Percentiles rank a stretch among this genome's conserved stretches.
These are phyloP conservation scores for Hydraecia micacea DNA, from an alignment of 2,888 invertebrate genomes.

Conservation along the genomic window DNA sequence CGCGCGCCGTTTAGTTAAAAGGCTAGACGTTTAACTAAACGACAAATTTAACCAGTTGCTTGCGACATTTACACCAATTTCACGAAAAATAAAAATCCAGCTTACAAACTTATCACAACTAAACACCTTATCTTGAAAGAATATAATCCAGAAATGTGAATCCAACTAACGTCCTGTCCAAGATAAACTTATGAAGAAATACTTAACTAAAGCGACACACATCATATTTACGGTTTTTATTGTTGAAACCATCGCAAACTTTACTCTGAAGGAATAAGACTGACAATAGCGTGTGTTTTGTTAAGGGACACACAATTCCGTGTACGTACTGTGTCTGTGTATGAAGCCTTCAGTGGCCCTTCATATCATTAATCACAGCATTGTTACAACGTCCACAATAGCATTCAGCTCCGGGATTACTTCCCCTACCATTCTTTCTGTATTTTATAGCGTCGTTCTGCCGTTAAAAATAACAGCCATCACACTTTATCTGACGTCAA, in stretches of 20 bases:
- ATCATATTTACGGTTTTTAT: slow-evolving; percentile 43
- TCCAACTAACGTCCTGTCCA: slow-evolving; percentile 9
- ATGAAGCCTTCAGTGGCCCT: slow-evolving; percentile 59
- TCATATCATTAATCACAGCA: slow-evolving; percentile 74
- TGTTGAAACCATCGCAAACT: slow-evolving; percentile 31
- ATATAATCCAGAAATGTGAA: slow-evolving; percentile 9
- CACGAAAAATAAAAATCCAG: not conserved
- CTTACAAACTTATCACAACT: not conserved
- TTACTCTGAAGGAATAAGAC: slow-evolving; percentile 40
- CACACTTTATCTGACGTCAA: slow-evolving; percentile 60
- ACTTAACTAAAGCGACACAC: slow-evolving; percentile 21
- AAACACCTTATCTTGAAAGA: not conserved
- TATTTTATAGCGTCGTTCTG: slow-evolving; percentile 64
- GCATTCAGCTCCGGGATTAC: slow-evolving; percentile 66
- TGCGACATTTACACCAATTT: not conserved
- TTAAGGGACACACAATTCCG: slow-evolving; percentile 41
- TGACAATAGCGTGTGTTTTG: slow-evolving; percentile 60
- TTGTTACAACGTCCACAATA: slow-evolving; percentile 73
- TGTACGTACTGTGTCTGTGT: slow-evolving; percentile 44
- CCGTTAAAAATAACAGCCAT: slow-evolving; percentile 69
- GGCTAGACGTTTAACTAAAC: too few relatives aligned
- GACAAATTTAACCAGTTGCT: too few relatives aligned
- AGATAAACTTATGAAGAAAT: slow-evolving; percentile 37
- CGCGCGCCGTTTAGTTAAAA: too few relatives aligned
- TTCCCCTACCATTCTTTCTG: slow-evolving; percentile 61